Conservation (phyloP, 2,888 invertebrate species). For the Noctua comes region DNA sequence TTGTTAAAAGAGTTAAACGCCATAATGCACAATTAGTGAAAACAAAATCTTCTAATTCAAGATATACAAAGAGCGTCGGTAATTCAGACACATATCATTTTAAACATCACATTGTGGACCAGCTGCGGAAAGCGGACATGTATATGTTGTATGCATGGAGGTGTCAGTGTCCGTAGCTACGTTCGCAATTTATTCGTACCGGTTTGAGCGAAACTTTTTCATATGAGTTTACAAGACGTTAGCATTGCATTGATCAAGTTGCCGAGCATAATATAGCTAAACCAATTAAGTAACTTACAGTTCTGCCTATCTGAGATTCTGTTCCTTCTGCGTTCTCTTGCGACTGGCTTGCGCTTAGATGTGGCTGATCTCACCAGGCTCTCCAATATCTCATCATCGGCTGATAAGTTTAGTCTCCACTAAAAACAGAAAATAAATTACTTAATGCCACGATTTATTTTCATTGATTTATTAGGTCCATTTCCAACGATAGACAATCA, state of each 20-base stretch:
- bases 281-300: conserved; percentile 92
- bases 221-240: background rate
- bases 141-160: background rate
- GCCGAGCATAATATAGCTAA: conserved; percentile 32
- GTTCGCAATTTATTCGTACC: background rate
- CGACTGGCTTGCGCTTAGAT: conserved; percentile 77
- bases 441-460: background rate
- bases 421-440: conserved; percentile 65
- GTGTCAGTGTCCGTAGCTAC: background rate
- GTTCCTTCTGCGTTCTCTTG: conserved; percentile 95
- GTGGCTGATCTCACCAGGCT: conserved; percentile 98
- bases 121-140: background rate
- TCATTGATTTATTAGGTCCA: background rate
- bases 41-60: too few relatives aligned
- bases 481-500: background rate
- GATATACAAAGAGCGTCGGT: too few relatives aligned
- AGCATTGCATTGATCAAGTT: conserved; percentile 12
- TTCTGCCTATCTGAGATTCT: conserved; percentile 97
- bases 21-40: too few relatives aligned
- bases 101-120: too few relatives aligned
- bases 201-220: background rate
- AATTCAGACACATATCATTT: too few relatives aligned
- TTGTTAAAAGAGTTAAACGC: too few relatives aligned
- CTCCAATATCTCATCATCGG: conserved; percentile 98
- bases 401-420: conserved; percentile 94